Evolutionary conservation across 2,888 invertebrate species (phyloP).

Genomic region (Tinea pellionella): DNA sequence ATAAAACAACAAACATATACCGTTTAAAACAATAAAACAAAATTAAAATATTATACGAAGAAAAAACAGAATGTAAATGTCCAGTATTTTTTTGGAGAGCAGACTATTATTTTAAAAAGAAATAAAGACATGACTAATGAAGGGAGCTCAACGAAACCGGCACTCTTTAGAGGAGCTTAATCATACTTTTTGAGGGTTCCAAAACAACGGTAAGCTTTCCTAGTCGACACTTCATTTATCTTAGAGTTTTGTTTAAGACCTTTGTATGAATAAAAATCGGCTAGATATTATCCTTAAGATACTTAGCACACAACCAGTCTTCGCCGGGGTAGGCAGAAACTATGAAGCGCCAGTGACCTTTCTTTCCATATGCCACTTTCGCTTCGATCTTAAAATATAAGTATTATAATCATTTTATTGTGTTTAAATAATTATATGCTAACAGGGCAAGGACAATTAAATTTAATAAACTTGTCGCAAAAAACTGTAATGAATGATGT

Average conservation of each 20-base stretch:
- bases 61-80: neutral
- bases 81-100: neutral
- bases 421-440: no score
- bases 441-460: no score
- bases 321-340: no score
- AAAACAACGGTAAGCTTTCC: conserved; percentile 31
- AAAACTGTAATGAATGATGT: no score
- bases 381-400: no score
- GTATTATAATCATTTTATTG: no score
- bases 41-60: neutral
- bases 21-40: neutral
- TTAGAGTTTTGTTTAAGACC: conserved; percentile 21
- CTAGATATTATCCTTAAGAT: neutral
- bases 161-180: conserved; percentile 31
- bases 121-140: conserved; percentile 40
- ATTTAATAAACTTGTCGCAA: no score
- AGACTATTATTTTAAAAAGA: conserved; percentile 16
- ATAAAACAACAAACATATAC: no score
- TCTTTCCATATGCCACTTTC: no score
- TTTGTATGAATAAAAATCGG: neutral
- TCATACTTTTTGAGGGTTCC: conserved; percentile 30
- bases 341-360: no score
- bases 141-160: conserved; percentile 34
- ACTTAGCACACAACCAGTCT: no score
- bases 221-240: conserved; percentile 31